Base-by-base conservation (phyloP, 2,888 invertebrate species). In the Brachyopa scutellaris region DNA sequence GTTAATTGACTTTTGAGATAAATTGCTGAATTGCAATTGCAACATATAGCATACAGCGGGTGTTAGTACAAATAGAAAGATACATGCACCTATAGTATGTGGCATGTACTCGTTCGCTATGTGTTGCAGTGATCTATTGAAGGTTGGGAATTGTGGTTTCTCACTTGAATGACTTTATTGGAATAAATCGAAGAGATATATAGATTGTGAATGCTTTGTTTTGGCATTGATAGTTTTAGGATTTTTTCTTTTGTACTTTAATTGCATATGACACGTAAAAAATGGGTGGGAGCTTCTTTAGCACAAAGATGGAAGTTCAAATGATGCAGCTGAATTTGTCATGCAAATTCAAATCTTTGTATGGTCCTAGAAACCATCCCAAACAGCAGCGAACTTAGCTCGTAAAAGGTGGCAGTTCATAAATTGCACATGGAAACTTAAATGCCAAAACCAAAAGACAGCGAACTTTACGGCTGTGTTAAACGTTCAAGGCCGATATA, bases 1-100 rank as follows among this genome's bases (percentile, higher is more conserved):
- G 77, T 82, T 82, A 82, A 82, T 82, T 82, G 82, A 82, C 82
- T 82, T 82, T 82, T 82, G 70, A 82, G 80, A 82, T 82, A 70
- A 59, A 82, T 70, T 82, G 82, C 77, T 77, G 82, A 76, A 77
- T 82, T 76, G 69, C 80, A 76, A 69, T 53, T 66, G 53, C 38
- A 40, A 17, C 21, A 59, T 17, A 26, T 33, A 38, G 13, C n/a
- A 4, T 29, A 17, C 40, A 9, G 42, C 53, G 62, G 51, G 40
- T 51, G 59, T 51, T 15, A 13, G 21, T 33, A 19, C 13, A 21
- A 5, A 11, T 11, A 26, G 13, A 13, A n/a, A n/a, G n/a, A n/a
- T n/a, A n/a, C n/a, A n/a, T n/a, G 11, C 23, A 9, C 11, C 6
- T 26, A 21, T 9, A 57, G 9, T 29, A 8, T 53, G 53, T 33